Base-by-base conservation (phyloP, 2,888 invertebrate species). In the Tachystola acroxantha region DNA sequence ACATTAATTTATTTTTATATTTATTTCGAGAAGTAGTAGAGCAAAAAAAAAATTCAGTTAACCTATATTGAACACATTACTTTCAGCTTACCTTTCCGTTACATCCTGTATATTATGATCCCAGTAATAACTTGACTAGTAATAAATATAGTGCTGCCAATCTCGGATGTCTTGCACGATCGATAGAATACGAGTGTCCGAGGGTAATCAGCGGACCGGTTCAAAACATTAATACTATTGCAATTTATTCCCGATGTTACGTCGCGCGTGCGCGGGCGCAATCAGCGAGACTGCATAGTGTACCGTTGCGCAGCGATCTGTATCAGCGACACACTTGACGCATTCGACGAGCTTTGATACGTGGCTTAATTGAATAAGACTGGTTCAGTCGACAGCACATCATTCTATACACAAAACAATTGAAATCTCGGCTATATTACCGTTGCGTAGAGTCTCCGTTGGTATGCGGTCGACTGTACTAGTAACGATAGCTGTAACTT, bases 261-360 rank as follows among this genome's bases (percentile, higher is more conserved):
- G 58, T 48, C 50, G 66, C 70, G 71, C 69, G 74, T 74, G 77
- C 66, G 56, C 51, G 42, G 46, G 46, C 43, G 71, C 71, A 70
- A 78, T 75, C 73, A 72, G 60, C 57, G 52, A 53, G 66, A 66
- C 64, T 72, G 64, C 64, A 65, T 56, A 67, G 60, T 56, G 48
- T 78, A 78, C 80, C 78, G 82, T 82, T 81, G 67, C 52, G 42
- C 42, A 56, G 41, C 56, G 64, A 69, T 75, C 66, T 64, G 59
- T 72, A 68, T 72, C 70, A 50, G 52, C 64, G 68, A 62, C 64
- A 64, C 59, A 65, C 64, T 62, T 70, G 69, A 71, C 24, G 24
- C 24, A n/a, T 24, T n/a, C 3, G 2, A 9, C n/a, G 9, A 24
- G n/a, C n/a, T 24, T 22, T 19, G 19, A 5, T 19, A 22, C 22